A percentile compares a stretch with the other conserved stretches of the same genome.
Conservation (phyloP, 2,113 vertebrate species). For the Plectropomus leopardus region DNA sequence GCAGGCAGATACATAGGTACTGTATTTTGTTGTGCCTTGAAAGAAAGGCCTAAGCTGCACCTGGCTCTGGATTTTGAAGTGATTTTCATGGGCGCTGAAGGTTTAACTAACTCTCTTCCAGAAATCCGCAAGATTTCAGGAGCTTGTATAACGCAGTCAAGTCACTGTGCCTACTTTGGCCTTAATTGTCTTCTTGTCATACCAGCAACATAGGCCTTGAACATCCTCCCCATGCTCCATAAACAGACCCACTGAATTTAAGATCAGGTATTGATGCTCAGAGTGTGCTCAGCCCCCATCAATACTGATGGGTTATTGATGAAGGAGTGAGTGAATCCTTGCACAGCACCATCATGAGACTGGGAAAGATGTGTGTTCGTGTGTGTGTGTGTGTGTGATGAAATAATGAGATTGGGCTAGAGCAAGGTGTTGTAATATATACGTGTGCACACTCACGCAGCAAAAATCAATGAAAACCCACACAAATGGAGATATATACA, state of each 20-base stretch:
- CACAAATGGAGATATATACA: constrained; percentile 79
- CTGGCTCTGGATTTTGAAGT: constrained; percentile 50
- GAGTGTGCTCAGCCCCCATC: constrained; percentile 66
- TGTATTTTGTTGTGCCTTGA: constrained; percentile 64
- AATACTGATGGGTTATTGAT: constrained; percentile 84
- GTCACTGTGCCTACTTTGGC: constrained; percentile 26
- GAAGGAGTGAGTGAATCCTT: constrained; percentile 70
- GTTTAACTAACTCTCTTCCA: constrained; percentile 8
- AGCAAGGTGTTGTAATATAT: constrained; percentile 56
- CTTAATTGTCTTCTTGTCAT: constrained; percentile 35
- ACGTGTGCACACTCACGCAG: constrained; percentile 34
- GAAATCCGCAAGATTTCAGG: constrained; percentile 4
- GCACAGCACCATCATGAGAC: constrained; percentile 58
- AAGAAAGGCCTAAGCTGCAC: constrained; percentile 52
- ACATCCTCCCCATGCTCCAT: constrained; percentile 35
- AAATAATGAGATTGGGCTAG: constrained; percentile 70
- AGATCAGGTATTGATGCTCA: constrained; percentile 75
- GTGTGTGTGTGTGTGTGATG: constrained; percentile 33
- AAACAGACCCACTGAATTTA: constrained; percentile 69
- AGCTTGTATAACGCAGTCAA: neutral
- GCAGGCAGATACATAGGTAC: constrained; percentile 65
- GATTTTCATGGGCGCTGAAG: constrained; percentile 44
- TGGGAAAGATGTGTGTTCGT: constrained; percentile 32
- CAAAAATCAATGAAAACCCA: constrained; percentile 79
- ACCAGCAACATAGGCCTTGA: constrained; percentile 52